Conservation (phyloP, 2,797 vertebrate species). For the Dipus sagitta region DNA sequence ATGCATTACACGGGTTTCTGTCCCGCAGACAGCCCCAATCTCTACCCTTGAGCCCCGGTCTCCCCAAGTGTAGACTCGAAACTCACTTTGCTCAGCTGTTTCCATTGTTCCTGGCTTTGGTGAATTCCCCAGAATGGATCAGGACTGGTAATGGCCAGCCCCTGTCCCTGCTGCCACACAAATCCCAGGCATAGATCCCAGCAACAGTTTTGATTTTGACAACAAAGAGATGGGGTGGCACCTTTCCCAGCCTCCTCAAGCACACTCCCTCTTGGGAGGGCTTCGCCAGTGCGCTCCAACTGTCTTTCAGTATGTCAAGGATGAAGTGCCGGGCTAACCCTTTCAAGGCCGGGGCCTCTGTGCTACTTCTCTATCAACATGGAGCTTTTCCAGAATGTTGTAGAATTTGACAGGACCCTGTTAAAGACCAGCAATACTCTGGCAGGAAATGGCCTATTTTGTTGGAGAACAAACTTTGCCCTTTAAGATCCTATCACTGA, state of each 20-base stretch:
- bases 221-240: not conserved
- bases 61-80: not conserved
- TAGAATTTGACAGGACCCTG: not conserved
- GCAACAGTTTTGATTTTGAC: not conserved
- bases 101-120: not conserved
- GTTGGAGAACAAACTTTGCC: slow-evolving; percentile 13
- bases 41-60: not conserved
- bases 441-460: slow-evolving; percentile 29
- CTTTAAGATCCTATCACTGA: not conserved
- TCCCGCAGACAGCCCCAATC: not conserved
- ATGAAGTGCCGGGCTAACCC: not conserved
- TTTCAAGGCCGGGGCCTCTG: not conserved
- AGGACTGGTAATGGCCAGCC: not conserved
- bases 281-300: not conserved
- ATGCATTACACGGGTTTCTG: not conserved
- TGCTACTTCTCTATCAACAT: not conserved
- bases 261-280: not conserved
- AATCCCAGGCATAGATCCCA: not conserved
- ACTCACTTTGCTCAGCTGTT: not conserved
- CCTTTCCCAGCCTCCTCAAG: not conserved
- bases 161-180: not conserved
- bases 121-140: not conserved
- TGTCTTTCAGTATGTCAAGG: not conserved
- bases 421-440: slow-evolving; percentile 4
- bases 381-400: not conserved